Evolutionary conservation across 2,113 vertebrate genomes (phyloP), one percentile per base, ranked within the genome.

Genomic region (Deroptyus accipitrinus): DNA sequence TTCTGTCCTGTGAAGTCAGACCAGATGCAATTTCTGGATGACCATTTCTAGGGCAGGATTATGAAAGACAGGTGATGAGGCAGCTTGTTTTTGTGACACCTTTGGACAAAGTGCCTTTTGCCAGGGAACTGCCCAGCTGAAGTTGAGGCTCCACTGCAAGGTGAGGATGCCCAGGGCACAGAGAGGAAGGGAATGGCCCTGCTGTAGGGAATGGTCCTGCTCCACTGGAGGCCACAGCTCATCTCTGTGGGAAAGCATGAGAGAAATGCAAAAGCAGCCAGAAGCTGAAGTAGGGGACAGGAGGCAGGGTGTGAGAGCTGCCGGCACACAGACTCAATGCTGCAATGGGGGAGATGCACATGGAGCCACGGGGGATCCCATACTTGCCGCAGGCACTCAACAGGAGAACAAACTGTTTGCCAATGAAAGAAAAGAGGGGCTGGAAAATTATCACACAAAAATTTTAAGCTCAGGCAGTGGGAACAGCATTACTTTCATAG

Each of bases 401-500:
- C 37, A 75, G 61, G 37, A 94, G 69, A 86, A 86, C 0, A 6
- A 79, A 52, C 83, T 91, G 35, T 41, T 82, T 86, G 77, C 69
- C 62, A 86, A n/a, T 68, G 61, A 51, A 86, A 84, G 68, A 86
- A 75, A 81, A 75, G 42, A 64, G 35, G 30, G 27, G 79, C 35
- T 62, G 66, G 52, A 73, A 95, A 92, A 91, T 28, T 23, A 86
- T 73, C 69, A 85, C 7, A 75, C 10, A 27, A 51, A 89, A 84
- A 51, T 57, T 82, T 91, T 79, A 31, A 94, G 82, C 30, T 64
- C 69, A 22, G 69, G 64, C 83, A 89, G 57, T 76, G 66, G 69
- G 62, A 95, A 61, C 41, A 74, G 39, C 73, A 63, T 91, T 94
- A 52, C 77, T 76, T 84, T 91, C 5, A 2, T 46, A 91, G 81